Conservation (phyloP, 2,113 vertebrate species). For the Brienomyrus brachyistius region DNA sequence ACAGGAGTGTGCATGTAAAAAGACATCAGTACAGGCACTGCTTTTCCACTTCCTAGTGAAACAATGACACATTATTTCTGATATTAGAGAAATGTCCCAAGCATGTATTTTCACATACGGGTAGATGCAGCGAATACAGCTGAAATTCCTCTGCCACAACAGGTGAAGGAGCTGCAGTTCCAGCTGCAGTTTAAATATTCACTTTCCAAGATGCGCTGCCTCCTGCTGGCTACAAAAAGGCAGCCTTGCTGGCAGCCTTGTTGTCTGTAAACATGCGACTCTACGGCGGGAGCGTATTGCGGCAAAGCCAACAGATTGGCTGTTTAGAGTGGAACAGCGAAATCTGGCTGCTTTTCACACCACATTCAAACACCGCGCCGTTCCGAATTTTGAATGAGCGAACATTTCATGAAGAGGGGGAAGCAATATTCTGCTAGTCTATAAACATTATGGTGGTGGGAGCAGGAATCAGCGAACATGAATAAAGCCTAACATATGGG, state of each 20-base stretch:
- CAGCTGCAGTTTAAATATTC: slow-evolving; percentile 1
- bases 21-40: neutral
- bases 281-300: neutral
- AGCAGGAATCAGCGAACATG: neutral
- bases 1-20: neutral
- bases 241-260: neutral
- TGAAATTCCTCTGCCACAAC: neutral
- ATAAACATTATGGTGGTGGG: neutral
- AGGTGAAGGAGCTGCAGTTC: neutral
- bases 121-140: neutral
- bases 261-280: neutral
- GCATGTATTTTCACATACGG: neutral
- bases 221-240: slow-evolving; percentile 1
- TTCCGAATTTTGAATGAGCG: neutral
- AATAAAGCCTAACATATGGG: neutral
- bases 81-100: neutral
- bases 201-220: neutral
- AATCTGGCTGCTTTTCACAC: slow-evolving; percentile 3
- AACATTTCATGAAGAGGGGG: neutral
- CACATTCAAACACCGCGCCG: neutral
- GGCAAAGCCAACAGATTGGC: neutral
- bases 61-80: neutral
- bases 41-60: neutral
- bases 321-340: neutral
- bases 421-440: neutral